Conservation (phyloP, 2,888 invertebrate genomes). For the Yponomeuta plumbellus region DNA sequence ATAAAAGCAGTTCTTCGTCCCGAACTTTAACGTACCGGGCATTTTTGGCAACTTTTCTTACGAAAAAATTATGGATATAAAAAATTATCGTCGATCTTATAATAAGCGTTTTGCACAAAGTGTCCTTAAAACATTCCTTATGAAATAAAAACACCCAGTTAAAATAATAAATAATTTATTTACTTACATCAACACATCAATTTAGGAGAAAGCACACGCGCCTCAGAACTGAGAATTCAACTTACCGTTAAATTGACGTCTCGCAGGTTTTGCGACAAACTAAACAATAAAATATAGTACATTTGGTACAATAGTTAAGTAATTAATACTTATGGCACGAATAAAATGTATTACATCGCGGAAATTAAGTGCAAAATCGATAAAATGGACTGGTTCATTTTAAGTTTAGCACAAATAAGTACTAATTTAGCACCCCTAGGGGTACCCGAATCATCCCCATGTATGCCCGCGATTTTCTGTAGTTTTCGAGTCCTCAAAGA, state of each 20-base stretch:
- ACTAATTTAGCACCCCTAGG: not conserved
- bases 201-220: not conserved
- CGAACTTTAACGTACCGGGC: too few species aligned
- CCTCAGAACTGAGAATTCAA: not conserved
- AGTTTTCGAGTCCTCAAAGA: too few species aligned
- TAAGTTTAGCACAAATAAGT: not conserved
- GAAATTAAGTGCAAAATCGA: too few species aligned
- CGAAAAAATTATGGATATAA: too few species aligned
- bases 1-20: too few species aligned
- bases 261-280: not conserved
- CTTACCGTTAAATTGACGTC: not conserved
- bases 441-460: too few species aligned
- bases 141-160: not conserved
- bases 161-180: slow-evolving; percentile 23
- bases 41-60: too few species aligned
- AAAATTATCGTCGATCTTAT: too few species aligned
- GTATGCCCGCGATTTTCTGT: too few species aligned
- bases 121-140: too few species aligned
- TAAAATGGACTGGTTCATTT: not conserved
- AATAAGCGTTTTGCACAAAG: too few species aligned
- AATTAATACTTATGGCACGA: slow-evolving; percentile 4
- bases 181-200: not conserved
- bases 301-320: slow-evolving; percentile 17
- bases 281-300: not conserved
- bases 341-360: not conserved